Percentiles rank a stretch among this genome's conserved stretches.
These are phyloP conservation scores for Chaetodon auriga DNA, from an alignment of 2,113 vertebrate species.

Conservation along the genomic window DNA sequence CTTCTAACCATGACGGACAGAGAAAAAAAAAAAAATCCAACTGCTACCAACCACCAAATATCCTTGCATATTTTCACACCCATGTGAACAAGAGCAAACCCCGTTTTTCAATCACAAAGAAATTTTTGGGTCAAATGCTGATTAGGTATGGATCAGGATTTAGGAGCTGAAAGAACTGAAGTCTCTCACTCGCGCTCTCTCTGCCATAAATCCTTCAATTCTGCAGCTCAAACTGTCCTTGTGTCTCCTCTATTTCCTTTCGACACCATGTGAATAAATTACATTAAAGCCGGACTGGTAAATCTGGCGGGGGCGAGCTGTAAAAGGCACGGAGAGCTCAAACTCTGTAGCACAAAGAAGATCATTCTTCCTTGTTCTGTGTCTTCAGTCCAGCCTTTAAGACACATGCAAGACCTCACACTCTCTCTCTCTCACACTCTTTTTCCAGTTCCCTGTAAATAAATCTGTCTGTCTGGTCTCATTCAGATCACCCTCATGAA, in stretches of 20 bases:
- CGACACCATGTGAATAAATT: slow-evolving; percentile 54
- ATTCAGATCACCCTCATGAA: slow-evolving; percentile 20
- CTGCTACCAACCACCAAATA: slow-evolving; percentile 21
- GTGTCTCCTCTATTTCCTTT: slow-evolving; percentile 56
- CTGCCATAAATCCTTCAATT: slow-evolving; percentile 54
- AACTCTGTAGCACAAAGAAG: slow-evolving; percentile 62
- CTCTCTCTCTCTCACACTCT: neutral
- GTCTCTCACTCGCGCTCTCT: slow-evolving; percentile 30
- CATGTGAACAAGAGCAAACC: slow-evolving; percentile 33
- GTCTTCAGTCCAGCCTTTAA: slow-evolving; percentile 27
- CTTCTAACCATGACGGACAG: slow-evolving; percentile 33
- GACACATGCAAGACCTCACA: slow-evolving; percentile 18
- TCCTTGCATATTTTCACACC: slow-evolving; percentile 31
- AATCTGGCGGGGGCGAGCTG: slow-evolving; percentile 41
- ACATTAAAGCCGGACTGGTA: slow-evolving; percentile 45
- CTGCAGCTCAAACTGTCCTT: slow-evolving; percentile 46
- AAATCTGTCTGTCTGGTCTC: slow-evolving; percentile 31
- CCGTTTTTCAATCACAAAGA: slow-evolving; percentile 48
- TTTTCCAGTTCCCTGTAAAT: slow-evolving; percentile 35
- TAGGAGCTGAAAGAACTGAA: slow-evolving; percentile 41
- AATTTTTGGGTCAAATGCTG: slow-evolving; percentile 55
- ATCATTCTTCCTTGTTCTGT: slow-evolving; percentile 54
- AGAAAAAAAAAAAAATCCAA: neutral
- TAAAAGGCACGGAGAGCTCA: slow-evolving; percentile 39
- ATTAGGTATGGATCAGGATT: slow-evolving; percentile 64